Base-by-base conservation (phyloP, 2,113 vertebrate genomes). In the Pycnonotus jocosus region DNA sequence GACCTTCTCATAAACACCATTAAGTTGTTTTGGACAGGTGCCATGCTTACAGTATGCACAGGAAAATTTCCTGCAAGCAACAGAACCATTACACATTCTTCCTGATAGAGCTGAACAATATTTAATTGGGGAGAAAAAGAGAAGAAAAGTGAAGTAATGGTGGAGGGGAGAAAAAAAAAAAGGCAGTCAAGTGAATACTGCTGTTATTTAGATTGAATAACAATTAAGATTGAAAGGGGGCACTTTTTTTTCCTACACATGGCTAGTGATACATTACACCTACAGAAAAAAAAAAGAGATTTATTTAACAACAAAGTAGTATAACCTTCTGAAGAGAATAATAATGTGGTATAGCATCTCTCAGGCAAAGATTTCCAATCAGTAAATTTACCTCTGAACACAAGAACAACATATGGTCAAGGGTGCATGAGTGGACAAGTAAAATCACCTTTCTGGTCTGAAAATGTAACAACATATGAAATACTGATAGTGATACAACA, bases 1-100 rank as follows among this genome's bases (percentile, higher is more conserved):
- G 95, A 91, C 61, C 81, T 96, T 97, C 94, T 96, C 94, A 96
- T 95, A 97, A 97, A 96, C 86, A 82, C 86, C 90, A 94, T 78
- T 94, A 92, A 87, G 90, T 61, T 94, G 64, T 89, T 94, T 77
- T 92, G 83, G 90, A 87, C 45, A 58, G 33, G 86, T 86, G 79
- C 72, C 91, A 93, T 1, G 20, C 56, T 79, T 94, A 35, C 84
- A 85, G 86, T 74, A 74, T 38, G 61, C 72, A 86, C 58, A 94
- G 53, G 66, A 95, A 96, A 92, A 86, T 86, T 79, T 93, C 76
- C 91, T 90, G 66, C 81, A 97, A 96, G 87, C 81, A 73, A 85
- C 42, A 95, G 64, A 88, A 95, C 66, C 76, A 92, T 94, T 94
- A 94, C 69, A 84, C 79, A 74, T 93, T 94, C 88, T 95, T 96